Evolutionary conservation across 2,797 vertebrate species (phyloP).

Genomic region (Alfaro cultratus): DNA sequence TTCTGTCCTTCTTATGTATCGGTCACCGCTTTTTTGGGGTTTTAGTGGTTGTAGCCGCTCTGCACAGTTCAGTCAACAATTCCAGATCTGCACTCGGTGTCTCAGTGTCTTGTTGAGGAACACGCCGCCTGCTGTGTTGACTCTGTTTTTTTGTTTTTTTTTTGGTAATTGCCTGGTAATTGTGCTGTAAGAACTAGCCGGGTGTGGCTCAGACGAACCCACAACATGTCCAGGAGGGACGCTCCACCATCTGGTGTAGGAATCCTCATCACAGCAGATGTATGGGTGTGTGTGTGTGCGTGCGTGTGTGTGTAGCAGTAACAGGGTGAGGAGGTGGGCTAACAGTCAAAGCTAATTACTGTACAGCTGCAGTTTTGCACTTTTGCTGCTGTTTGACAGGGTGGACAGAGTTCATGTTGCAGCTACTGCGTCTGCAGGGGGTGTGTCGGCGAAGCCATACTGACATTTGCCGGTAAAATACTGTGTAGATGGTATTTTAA

Average conservation of each 20-base stretch:
- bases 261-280: slow-evolving; percentile 74
- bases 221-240: slow-evolving; percentile 72
- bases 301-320: slow-evolving; percentile 15
- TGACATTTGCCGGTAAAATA: background rate
- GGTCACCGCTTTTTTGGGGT: background rate
- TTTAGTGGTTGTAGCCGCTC: background rate
- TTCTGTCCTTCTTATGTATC: slow-evolving; percentile 7
- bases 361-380: slow-evolving; percentile 57
- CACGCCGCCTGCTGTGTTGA: slow-evolving; percentile 16
- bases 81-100: background rate
- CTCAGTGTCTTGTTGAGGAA: background rate
- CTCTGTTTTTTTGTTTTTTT: slow-evolving; percentile 16
- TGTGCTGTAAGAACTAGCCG: slow-evolving; percentile 45
- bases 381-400: slow-evolving; percentile 47
- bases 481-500: background rate
- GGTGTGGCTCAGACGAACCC: slow-evolving; percentile 68
- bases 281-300: slow-evolving; percentile 23
- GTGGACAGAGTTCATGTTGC: slow-evolving; percentile 27
- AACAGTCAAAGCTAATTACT: slow-evolving; percentile 69
- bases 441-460: background rate
- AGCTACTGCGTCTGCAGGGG: slow-evolving; percentile 16
- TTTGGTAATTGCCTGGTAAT: slow-evolving; percentile 45
- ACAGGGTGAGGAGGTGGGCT: slow-evolving; percentile 29
- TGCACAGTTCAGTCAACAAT: background rate
- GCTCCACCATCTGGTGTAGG: slow-evolving; percentile 79